Conservation (phyloP, 2,113 vertebrate genomes). For the Apteryx owenii region DNA sequence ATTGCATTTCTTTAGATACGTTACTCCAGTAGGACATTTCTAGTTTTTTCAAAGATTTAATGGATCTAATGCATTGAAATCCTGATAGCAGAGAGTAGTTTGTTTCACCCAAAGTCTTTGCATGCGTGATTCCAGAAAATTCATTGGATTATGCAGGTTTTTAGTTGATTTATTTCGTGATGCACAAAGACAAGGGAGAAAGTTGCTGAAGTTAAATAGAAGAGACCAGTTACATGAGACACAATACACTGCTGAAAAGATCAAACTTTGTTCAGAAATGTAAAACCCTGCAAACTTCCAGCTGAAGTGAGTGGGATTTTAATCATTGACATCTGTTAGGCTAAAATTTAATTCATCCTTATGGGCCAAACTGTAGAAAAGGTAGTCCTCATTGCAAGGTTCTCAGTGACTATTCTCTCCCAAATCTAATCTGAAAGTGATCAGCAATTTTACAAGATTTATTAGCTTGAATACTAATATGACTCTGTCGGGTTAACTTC, state of each 20-base stretch:
- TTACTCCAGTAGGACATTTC: background rate
- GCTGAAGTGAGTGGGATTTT: background rate
- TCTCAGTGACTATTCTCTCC: background rate
- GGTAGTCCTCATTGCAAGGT: background rate
- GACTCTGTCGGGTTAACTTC: background rate
- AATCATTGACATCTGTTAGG: background rate
- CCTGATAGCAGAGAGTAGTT: background rate
- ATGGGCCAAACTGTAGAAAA: background rate
- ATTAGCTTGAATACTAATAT: background rate
- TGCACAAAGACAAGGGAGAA: background rate
- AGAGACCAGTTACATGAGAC: background rate
- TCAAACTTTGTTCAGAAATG: background rate
- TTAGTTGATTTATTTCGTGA: background rate
- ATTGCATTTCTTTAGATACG: background rate
- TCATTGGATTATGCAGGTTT: background rate
- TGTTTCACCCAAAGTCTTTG: background rate
- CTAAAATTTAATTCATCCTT: background rate
- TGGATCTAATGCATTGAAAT: background rate
- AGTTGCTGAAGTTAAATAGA: background rate
- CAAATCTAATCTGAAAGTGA: conserved; percentile 42
- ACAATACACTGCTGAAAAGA: background rate
- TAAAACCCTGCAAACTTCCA: background rate
- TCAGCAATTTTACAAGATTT: background rate
- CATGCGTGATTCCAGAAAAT: background rate
- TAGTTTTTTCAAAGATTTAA: background rate